Evolutionary conservation across 37 sponge, comb jelly and placozoan genomes (phyloP), one percentile per base, ranked within the genome.

Genomic region (Eunapius fragilis): DNA sequence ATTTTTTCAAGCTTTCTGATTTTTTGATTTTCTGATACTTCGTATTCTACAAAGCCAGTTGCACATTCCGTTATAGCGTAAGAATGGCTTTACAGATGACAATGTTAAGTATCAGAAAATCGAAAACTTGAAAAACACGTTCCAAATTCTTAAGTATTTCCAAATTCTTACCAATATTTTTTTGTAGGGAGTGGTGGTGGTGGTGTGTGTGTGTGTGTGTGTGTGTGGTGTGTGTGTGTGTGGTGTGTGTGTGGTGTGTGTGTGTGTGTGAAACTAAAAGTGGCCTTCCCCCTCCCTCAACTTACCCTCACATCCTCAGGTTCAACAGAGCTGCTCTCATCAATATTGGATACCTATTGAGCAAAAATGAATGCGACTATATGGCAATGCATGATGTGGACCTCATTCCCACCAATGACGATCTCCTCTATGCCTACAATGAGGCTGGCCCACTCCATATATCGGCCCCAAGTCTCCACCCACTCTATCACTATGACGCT

Each of bases 311-410:
- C 13, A 17, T 17, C 17, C 71, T 25, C 68, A 91, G 98, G 67
- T 97, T 97, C 80, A 97, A 97, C 80, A 72, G 94, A 27, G 98
- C 94, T 5, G 38, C 92, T 31, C 89, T 97, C 10, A 82, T 95
- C 33, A 95, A 97, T 72, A 80, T 91, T 35, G 98, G 98, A 0
- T 95, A 93, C 78, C 30, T 92, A 19, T 32, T 95, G 80, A 80
- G 88, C 71, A 25, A 76, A 10, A 33, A 80, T 3, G 72, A 80
- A 33, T 96, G 93, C 78, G 98, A 97, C 75, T 97, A 95, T 78
- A 75, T 97, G 26, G 92, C 87, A 11, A 89, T 97, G 93, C 98
- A 97, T 35, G 98, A 97, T 76, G 90, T 97, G 0, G 98, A 97
- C 80, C 94, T 97, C 32, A 71, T 97, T 45, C 98, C 98, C 26